Evolutionary conservation across 2,888 invertebrate species (phyloP), one percentile per base, ranked within the genome.

Genomic region (Neocrepidodera transversa): DNA sequence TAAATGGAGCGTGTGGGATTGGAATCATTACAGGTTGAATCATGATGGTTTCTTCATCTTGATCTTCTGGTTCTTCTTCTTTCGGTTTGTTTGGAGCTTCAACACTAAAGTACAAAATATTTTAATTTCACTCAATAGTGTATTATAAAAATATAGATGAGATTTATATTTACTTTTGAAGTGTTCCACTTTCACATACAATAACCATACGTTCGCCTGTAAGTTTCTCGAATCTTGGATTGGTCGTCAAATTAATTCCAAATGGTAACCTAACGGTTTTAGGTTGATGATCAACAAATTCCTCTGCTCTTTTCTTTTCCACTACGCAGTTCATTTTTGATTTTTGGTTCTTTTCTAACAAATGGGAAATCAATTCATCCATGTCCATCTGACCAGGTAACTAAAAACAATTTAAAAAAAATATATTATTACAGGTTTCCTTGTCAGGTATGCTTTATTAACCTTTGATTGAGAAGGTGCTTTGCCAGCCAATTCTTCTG

Each of bases 261-360:
- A 88, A 87, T 14, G 88, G 87, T 61, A 88, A 78, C 49, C 84
- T 80, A 38, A 88, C 79, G 3, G 84, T 86, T 75, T 86, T 86
- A 0, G 87, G 82, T 71, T 88, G 87, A 65, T 89, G 87, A 67
- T 92, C 92, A 71, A 92, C 87, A 20, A 93, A 85, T 77, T 94
- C 92, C 73, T 93, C 93, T 50, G 89, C 87, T 65, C 87, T 87
- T 69, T 92, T 90, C 76, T 91, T 90, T 78, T 94, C 94, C 36
- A 94, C 92, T 16, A 94, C 86, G 79, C 94, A 95, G 80, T 94
- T 94, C 88, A 94, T 93, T 78, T 90, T 89, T 59, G 92, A 92
- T 75, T 87, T 86, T 74, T 88, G 87, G 76, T 86, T 87, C 72
- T 87, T 88, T 65, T 87, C 87, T 70, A 89, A 81, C 77, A 88